A percentile compares a stretch with the other conserved stretches of the same genome.
phyloP scores from a whole-genome alignment of 2,888 invertebrate species.

The Drosophila emarginata region DNA sequence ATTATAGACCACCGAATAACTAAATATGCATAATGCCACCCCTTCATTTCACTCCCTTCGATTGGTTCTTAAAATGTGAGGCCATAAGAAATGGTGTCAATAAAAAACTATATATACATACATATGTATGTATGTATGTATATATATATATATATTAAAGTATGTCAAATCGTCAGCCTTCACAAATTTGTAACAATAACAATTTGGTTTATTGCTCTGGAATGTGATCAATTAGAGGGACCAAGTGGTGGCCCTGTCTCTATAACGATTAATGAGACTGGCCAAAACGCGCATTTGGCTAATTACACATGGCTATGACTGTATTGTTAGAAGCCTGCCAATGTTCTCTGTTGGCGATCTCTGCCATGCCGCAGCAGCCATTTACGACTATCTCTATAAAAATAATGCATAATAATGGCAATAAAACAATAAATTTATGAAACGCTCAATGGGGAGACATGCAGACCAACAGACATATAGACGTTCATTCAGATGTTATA shows the following conservation, averaged over 20 bases:
- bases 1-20: background rate
- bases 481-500: constrained; percentile 16
- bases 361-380: constrained; percentile 8
- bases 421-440: constrained; percentile 75
- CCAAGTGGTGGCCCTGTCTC: background rate
- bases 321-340: background rate
- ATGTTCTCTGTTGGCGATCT: constrained; percentile 1
- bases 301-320: constrained; percentile 1
- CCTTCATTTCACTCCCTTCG: background rate
- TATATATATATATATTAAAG: background rate
- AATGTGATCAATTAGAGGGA: constrained; percentile 6
- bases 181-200: constrained; percentile 4
- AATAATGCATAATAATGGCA: constrained; percentile 74
- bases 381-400: constrained; percentile 73
- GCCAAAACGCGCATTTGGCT: constrained; percentile 2
- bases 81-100: no score
- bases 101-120: no score
- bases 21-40: background rate
- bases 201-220: background rate
- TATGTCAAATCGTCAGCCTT: background rate
- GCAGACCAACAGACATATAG: background rate
- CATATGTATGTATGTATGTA: no score
- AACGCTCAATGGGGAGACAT: constrained; percentile 35
- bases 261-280: constrained; percentile 1
- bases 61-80: background rate